Conservation (phyloP, 2,797 vertebrate species). For the Rhabdophis nuchalis region DNA sequence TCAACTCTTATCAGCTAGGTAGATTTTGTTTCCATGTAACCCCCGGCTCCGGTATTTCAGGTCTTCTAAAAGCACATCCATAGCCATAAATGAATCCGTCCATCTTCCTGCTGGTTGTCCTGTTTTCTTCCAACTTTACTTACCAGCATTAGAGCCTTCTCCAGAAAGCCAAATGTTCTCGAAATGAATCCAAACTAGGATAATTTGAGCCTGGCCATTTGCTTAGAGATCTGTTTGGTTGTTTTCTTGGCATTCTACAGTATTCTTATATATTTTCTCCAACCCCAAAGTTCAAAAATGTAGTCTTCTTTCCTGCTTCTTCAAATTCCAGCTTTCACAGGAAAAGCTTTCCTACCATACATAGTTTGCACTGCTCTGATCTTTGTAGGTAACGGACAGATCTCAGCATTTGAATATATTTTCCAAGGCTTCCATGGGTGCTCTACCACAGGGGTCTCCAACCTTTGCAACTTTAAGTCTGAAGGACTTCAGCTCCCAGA, state of each 20-base stretch:
- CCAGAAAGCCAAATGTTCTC: background rate
- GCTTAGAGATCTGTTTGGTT: background rate
- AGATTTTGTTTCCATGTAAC: background rate
- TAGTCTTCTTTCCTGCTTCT: background rate
- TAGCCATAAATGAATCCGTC: background rate
- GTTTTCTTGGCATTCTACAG: background rate
- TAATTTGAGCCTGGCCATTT: background rate
- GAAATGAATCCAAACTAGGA: background rate
- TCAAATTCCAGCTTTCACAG: background rate
- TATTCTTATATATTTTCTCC: background rate
- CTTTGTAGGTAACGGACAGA: background rate
- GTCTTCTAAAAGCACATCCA: background rate
- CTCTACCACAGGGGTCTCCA: too few species aligned
- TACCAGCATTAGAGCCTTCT: background rate
- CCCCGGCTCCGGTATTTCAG: background rate
- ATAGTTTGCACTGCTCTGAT: background rate
- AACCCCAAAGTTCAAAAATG: background rate
- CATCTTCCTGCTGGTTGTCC: background rate
- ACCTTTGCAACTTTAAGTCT: too few species aligned
- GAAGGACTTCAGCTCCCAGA: too few species aligned
- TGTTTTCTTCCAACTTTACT: background rate
- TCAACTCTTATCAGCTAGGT: background rate
- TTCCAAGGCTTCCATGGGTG: background rate
- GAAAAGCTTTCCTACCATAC: too few species aligned
- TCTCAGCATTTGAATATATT: background rate